Evolutionary conservation across 2,797 vertebrate genomes (phyloP).

Genomic region (Mastacembelus armatus): DNA sequence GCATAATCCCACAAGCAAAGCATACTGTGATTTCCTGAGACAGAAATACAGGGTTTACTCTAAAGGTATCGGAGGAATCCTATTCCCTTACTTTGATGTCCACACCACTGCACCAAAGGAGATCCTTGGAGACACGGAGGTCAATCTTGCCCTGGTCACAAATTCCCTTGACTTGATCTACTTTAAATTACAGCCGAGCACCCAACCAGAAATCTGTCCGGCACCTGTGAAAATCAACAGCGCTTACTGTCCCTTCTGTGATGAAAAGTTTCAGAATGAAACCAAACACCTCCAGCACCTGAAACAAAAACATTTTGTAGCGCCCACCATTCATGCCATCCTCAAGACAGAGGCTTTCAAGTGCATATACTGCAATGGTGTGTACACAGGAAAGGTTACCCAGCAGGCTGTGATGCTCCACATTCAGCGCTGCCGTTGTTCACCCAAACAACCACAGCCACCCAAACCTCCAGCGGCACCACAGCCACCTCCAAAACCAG

Average conservation of each 20-base stretch:
- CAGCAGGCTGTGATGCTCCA: conserved; percentile 94
- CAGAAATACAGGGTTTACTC: conserved; percentile 90
- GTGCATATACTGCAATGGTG: conserved; percentile 97
- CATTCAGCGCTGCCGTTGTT: conserved; percentile 91
- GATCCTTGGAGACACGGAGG: conserved; percentile 89
- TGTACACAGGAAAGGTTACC: conserved; percentile 96
- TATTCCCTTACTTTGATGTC: conserved; percentile 95
- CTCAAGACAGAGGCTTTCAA: conserved; percentile 95
- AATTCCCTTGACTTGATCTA: conserved; percentile 88
- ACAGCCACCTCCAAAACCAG: conserved; percentile 11
- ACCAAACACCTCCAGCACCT: conserved; percentile 90
- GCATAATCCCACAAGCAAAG: conserved; percentile 88
- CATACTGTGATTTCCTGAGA: conserved; percentile 90
- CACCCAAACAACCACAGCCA: conserved; percentile 81
- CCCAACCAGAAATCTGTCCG: conserved; percentile 70
- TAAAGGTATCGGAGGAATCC: conserved; percentile 85
- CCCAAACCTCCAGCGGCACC: conserved; percentile 32
- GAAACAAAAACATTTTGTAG: conserved; percentile 94
- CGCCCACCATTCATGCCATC: conserved; percentile 94
- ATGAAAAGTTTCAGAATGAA: conserved; percentile 85
- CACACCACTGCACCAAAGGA: conserved; percentile 89
- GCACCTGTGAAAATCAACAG: conserved; percentile 71
- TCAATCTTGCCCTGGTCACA: conserved; percentile 92
- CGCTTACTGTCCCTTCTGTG: conserved; percentile 91
- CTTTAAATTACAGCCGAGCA: conserved; percentile 89